Evolutionary conservation across 2,113 vertebrate species (phyloP), one percentile per base, ranked within the genome.

Genomic region (Oryzias melastigma): DNA sequence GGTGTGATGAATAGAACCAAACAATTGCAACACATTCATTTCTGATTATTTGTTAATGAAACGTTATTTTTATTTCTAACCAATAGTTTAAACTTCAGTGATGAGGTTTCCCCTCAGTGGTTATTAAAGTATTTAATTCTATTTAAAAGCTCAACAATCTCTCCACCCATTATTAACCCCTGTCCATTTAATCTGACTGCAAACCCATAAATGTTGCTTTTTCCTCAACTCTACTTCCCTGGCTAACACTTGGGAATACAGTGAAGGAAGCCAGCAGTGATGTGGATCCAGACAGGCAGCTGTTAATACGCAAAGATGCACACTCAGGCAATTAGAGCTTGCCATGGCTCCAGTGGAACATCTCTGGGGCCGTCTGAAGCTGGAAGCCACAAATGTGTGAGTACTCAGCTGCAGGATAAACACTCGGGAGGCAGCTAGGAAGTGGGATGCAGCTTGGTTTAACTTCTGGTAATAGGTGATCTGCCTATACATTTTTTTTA

Each of bases 281-380:
- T 24, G 52, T 53, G 50, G 25, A 70, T 63, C 68, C 62, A 58
- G 22, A 16, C 57, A 76, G 75, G 56, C 62, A 71, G 48, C 71
- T 77, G 70, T 57, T 82, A 75, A 80, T 65, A 65, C 71, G 67
- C 65, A 58, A 61, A 57, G 45, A 66, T 41, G 29, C 53, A 27
- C 48, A 55, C 17, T 58, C 20, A 60, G 63, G 72, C 76, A 77
- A 76, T 79, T 75, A 71, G 46, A 68, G 61, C 61, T 46, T 56
- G 57, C 54, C 22, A 57, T 24, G 2, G 46, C 49, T 70, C 49
- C 69, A 66, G 20, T 1, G 58, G 19, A 67, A 54, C 29, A 64
- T 73, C 76, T 81, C 68, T 29, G 24, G 62, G 56, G 77, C 56
- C 1, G 5, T 48, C 41, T 62, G 67, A 14, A 4, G 20, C 51